A percentile compares a stretch with the other conserved stretches of the same genome.
These are phyloP conservation scores for Bacillus rossius DNA, from an alignment of 1,140 invertebrate genomes.

Conservation along the genomic window DNA sequence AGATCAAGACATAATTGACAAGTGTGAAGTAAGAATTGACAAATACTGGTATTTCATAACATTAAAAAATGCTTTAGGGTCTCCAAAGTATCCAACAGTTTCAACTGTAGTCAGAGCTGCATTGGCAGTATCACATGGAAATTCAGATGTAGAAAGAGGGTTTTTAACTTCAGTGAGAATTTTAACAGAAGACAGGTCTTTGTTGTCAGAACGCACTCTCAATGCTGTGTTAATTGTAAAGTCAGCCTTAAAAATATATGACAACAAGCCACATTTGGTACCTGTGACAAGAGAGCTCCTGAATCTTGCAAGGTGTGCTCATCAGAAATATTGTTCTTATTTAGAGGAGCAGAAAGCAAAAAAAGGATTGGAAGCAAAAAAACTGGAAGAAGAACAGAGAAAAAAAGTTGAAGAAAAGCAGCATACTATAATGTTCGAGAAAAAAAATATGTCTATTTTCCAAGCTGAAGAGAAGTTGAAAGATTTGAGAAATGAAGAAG, in stretches of 20 bases:
- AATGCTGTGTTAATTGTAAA: conserved; percentile 15
- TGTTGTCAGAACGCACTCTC: conserved; percentile 15
- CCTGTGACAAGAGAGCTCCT: conserved; percentile 14
- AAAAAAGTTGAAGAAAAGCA: too few species aligned
- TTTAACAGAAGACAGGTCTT: conserved; percentile 13
- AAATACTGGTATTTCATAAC: conserved; percentile 14
- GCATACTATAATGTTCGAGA: too few species aligned
- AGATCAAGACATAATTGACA: neutral
- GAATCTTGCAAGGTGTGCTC: conserved; percentile 6
- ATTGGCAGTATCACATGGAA: conserved; percentile 13
- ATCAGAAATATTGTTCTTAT: conserved; percentile 9
- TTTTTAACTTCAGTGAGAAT: conserved; percentile 16
- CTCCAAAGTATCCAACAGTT: conserved; percentile 13
- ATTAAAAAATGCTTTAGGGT: conserved; percentile 7
- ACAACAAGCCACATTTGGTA: conserved; percentile 9
- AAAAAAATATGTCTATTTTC: too few species aligned
- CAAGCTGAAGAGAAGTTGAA: too few species aligned
- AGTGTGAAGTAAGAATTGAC: too few species aligned
- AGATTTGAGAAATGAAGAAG: too few species aligned
- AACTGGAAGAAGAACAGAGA: neutral
- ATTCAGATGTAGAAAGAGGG: conserved; percentile 14
- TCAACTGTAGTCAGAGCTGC: conserved; percentile 11
- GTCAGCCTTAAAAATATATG: conserved; percentile 10
- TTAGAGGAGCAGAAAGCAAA: conserved; percentile 12
- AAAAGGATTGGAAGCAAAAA: conserved; percentile 1